These are phyloP conservation scores for Troilus luridus DNA, from an alignment of 2,888 invertebrate genomes.

Conservation along the genomic window DNA sequence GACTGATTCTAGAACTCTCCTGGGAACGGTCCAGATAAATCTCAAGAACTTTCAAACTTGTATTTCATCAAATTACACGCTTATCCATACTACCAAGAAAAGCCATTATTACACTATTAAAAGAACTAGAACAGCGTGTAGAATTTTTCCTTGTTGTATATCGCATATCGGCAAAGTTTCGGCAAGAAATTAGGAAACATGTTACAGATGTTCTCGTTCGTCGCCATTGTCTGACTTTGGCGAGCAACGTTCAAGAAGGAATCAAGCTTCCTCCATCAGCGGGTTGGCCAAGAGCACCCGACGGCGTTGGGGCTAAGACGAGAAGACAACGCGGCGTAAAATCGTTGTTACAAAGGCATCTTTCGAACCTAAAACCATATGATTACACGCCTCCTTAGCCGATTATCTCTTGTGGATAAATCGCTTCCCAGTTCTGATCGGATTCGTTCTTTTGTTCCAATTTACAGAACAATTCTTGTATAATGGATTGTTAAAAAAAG, in stretches of 20 bases:
- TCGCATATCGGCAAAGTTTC: not conserved
- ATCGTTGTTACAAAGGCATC: conserved; percentile 24
- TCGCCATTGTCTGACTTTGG: not conserved
- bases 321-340: conserved; percentile 30
- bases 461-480: not conserved
- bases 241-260: not conserved
- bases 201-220: not conserved
- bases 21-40: not conserved
- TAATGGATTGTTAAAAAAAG: not conserved
- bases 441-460: not conserved
- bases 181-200: not conserved
- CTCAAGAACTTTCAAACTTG: not conserved
- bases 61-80: not conserved
- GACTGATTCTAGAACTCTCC: not conserved
- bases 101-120: not conserved
- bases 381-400: conserved; percentile 22
- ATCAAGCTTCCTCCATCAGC: not conserved
- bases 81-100: not conserved
- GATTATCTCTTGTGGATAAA: conserved; percentile 1
- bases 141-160: not conserved
- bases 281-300: not conserved
- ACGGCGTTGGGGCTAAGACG: not conserved
- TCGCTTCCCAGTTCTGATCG: not conserved
- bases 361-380: conserved; percentile 37
- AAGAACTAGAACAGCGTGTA: not conserved